phyloP scores from a whole-genome alignment of 1,140 invertebrate species.

The Neodiprion virginianus region DNA sequence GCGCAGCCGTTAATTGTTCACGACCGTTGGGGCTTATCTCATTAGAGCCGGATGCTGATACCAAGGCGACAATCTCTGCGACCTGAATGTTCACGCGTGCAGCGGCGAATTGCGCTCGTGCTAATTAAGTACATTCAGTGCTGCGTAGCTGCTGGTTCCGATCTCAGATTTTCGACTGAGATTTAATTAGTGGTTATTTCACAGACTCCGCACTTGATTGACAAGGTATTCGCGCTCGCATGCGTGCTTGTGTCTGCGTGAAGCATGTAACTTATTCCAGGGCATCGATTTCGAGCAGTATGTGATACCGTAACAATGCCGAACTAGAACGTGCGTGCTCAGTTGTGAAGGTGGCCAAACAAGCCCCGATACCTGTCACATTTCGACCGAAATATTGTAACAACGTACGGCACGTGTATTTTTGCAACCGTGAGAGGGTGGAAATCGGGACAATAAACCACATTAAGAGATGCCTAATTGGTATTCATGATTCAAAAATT shows the following conservation, averaged over 20 bases:
- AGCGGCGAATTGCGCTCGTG: background rate
- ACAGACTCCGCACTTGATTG: background rate
- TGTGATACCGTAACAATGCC: too few relatives aligned
- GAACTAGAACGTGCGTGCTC: too few relatives aligned
- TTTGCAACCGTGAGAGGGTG: background rate
- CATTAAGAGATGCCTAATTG: too few relatives aligned
- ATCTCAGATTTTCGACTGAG: background rate
- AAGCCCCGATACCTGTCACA: too few relatives aligned
- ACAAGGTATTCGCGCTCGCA: background rate
- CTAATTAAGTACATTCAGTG: background rate
- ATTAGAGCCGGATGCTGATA: constrained; percentile 2
- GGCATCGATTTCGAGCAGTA: too few relatives aligned
- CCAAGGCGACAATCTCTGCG: background rate
- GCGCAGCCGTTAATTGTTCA: constrained; percentile 5
- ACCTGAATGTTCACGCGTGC: background rate
- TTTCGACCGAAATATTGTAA: too few relatives aligned
- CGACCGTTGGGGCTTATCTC: too few relatives aligned
- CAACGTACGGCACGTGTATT: background rate
- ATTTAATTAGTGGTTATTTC: background rate
- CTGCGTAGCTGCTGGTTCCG: background rate
- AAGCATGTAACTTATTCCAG: background rate
- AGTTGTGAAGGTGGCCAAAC: too few relatives aligned
- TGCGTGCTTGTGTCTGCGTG: background rate
- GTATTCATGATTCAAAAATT: too few relatives aligned
- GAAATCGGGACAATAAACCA: too few relatives aligned